A percentile compares a stretch with the other conserved stretches of the same genome.
These are phyloP conservation scores for Alcedo atthis DNA, from an alignment of 2,797 vertebrate genomes.

Conservation along the genomic window DNA sequence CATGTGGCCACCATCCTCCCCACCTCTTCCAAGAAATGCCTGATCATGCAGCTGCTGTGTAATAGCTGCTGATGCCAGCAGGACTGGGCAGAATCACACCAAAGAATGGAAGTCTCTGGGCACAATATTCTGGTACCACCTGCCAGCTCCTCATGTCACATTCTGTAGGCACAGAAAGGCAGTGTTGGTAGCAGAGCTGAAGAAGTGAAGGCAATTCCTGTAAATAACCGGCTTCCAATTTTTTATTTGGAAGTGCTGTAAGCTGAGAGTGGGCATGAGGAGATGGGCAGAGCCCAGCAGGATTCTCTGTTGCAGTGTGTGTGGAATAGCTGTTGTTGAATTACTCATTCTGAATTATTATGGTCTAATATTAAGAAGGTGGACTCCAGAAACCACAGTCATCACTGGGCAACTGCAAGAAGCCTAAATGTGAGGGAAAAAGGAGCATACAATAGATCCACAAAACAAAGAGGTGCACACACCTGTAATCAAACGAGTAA, in stretches of 20 bases:
- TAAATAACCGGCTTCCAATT: background rate
- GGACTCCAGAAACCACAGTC: background rate
- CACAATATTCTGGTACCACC: background rate
- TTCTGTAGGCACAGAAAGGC: background rate
- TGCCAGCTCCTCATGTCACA: background rate
- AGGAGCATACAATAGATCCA: background rate
- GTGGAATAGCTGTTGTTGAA: background rate
- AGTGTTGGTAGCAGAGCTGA: background rate
- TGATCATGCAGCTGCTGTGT: slow-evolving; percentile 41
- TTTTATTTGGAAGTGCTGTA: background rate
- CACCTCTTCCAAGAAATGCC: background rate
- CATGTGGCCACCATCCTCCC: background rate
- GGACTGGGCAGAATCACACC: background rate
- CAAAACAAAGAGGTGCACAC: background rate
- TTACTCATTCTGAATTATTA: background rate
- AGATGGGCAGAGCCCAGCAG: background rate
- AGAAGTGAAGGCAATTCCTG: background rate
- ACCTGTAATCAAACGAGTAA: background rate
- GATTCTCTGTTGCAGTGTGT: background rate
- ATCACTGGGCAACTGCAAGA: background rate
- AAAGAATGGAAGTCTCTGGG: slow-evolving; percentile 19
- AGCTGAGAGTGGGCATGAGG: background rate
- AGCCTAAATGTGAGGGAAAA: background rate
- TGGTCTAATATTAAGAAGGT: background rate
- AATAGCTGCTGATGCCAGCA: slow-evolving; percentile 25